Evolutionary conservation across 2,113 vertebrate species (phyloP).

Genomic region (Peromyscus maniculatus): DNA sequence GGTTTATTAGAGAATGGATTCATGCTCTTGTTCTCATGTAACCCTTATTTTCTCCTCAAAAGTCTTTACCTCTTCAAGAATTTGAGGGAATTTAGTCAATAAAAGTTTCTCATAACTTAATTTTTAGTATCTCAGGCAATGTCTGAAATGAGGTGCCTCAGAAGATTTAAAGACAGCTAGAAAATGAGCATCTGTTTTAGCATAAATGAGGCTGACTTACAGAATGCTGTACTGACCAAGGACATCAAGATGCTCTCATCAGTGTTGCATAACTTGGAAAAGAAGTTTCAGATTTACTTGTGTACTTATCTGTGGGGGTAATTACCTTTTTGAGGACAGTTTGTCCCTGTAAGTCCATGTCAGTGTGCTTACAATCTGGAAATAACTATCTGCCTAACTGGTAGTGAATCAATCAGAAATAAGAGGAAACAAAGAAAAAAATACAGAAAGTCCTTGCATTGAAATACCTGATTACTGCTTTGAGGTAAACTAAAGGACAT

Average conservation of each 20-base stretch:
- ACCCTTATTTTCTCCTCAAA: not conserved
- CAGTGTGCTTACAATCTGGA: not conserved
- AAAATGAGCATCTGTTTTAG: not conserved
- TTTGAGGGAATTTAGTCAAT: not conserved
- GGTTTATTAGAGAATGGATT: not conserved
- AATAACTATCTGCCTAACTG: not conserved
- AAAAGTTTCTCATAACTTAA: not conserved
- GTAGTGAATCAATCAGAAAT: not conserved
- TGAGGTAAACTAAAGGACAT: constrained; percentile 91
- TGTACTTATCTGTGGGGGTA: not conserved
- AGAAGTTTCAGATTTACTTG: not conserved
- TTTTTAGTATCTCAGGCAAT: not conserved
- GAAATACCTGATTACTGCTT: not conserved
- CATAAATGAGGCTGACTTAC: not conserved
- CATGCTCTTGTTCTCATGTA: not conserved
- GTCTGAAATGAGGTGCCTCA: not conserved
- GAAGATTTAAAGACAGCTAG: not conserved
- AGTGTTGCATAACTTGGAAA: not conserved
- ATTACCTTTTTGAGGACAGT: not conserved
- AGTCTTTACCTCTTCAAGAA: not conserved
- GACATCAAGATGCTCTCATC: not conserved
- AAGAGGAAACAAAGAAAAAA: not conserved
- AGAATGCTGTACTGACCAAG: not conserved
- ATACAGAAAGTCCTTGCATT: not conserved
- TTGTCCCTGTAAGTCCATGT: not conserved